Conservation (phyloP, 2,797 vertebrate genomes). For the Fistularia commersonii region DNA sequence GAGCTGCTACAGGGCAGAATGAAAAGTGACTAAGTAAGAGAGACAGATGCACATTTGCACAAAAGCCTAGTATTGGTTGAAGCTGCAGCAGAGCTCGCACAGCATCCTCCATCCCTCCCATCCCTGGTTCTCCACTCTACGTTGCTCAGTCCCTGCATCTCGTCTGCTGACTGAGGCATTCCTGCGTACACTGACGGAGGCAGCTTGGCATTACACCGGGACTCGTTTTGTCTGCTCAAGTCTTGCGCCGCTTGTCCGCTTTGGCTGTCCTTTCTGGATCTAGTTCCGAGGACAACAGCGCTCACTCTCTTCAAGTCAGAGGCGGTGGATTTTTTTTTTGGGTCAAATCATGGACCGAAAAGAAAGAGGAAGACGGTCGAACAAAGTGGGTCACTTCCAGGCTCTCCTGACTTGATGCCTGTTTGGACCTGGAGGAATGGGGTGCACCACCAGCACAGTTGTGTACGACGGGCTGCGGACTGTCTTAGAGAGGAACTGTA, state of each 20-base stretch:
- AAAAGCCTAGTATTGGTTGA: constrained; percentile 57
- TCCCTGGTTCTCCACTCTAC: constrained; percentile 45
- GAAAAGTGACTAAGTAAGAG: constrained; percentile 33
- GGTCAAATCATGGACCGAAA: constrained; percentile 51
- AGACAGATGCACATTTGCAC: constrained; percentile 37
- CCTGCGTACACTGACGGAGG: constrained; percentile 35
- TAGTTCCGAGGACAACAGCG: constrained; percentile 17
- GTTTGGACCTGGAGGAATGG: constrained; percentile 84
- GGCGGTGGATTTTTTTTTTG: constrained; percentile 26
- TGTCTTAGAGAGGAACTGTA: constrained; percentile 91
- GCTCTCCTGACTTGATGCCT: constrained; percentile 62
- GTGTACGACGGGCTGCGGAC: constrained; percentile 90
- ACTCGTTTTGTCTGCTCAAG: constrained; percentile 26
- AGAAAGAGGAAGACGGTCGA: constrained; percentile 25
- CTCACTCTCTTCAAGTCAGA: constrained; percentile 19
- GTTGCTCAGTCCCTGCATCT: constrained; percentile 49
- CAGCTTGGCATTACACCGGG: constrained; percentile 33
- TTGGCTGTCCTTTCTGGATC: constrained; percentile 22
- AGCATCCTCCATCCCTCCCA: constrained; percentile 67
- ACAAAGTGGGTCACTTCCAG: constrained; percentile 55
- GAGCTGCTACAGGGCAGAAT: not conserved
- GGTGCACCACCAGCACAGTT: constrained; percentile 92
- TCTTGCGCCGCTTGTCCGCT: constrained; percentile 16
- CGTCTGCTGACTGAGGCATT: constrained; percentile 65
- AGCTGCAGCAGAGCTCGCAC: constrained; percentile 58